Conservation (phyloP, 2,113 vertebrate species). For the Meriones unguiculatus region DNA sequence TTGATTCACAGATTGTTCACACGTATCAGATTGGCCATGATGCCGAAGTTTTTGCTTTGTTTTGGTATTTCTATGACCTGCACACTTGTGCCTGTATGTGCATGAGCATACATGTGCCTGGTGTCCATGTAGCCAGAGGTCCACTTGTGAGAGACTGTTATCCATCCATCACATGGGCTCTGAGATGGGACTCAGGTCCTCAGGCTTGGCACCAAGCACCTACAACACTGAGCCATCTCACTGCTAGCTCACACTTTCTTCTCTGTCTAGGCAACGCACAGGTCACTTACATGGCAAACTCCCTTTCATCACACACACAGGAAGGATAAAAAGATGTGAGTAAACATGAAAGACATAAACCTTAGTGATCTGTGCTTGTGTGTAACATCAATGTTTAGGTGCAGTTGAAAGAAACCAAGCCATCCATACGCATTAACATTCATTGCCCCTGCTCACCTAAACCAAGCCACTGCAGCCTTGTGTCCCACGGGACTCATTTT, state of each 20-base stretch:
- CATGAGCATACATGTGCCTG: not conserved
- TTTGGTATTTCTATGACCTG: not conserved
- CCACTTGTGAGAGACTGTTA: not conserved
- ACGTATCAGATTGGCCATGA: not conserved
- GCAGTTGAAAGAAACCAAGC: not conserved
- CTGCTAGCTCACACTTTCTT: not conserved
- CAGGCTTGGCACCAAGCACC: not conserved
- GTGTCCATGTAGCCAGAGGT: too few species aligned
- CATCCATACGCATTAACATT: not conserved
- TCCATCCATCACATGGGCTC: not conserved
- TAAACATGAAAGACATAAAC: not conserved
- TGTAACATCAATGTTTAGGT: not conserved
- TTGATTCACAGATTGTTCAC: not conserved
- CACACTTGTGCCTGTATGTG: not conserved
- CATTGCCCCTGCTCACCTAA: not conserved
- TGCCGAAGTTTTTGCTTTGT: not conserved
- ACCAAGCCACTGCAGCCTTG: not conserved
- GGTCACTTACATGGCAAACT: accelerated
- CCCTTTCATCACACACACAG: not conserved
- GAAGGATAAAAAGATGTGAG: not conserved
- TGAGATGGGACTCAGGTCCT: not conserved
- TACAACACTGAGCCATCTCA: not conserved
- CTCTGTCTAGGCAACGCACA: not conserved
- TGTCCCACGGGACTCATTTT: not conserved
- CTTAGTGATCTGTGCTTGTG: not conserved